phyloP scores from a whole-genome alignment of 2,888 invertebrate species.

The Chrysolina oricalcia region DNA sequence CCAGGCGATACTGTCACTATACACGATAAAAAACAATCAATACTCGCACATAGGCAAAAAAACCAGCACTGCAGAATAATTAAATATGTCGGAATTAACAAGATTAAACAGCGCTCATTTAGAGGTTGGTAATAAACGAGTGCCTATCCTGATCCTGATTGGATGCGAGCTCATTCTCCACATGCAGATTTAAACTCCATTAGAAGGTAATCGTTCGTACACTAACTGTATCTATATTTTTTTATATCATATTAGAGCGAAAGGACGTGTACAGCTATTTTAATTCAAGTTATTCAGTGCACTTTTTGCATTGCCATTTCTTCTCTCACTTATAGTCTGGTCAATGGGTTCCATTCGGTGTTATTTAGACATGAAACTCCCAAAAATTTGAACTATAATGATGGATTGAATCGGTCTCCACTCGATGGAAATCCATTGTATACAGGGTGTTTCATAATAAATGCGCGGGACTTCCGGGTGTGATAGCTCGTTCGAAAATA shows the following conservation, averaged over 20 bases:
- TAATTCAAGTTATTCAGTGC: constrained; percentile 63
- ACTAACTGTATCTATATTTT: constrained; percentile 61
- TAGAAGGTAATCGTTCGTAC: constrained; percentile 64
- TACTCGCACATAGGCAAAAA: neutral
- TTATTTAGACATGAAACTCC: too few species aligned
- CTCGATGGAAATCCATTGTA: too few species aligned
- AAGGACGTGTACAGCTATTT: constrained; percentile 62
- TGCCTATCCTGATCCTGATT: constrained; percentile 51
- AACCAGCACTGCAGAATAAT: neutral
- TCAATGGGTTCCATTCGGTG: too few species aligned
- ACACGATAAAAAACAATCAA: neutral
- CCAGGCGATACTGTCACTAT: neutral
- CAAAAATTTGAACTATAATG: too few species aligned
- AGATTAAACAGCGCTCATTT: constrained; percentile 51
- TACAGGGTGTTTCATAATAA: too few species aligned
- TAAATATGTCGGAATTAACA: constrained; percentile 4
- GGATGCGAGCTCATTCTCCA: constrained; percentile 55
- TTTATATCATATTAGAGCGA: constrained; percentile 53
- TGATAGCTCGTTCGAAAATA: too few species aligned
- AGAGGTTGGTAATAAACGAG: constrained; percentile 57
- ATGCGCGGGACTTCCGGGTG: too few species aligned
- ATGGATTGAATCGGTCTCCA: neutral
- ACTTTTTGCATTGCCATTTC: constrained; percentile 55
- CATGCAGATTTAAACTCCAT: constrained; percentile 65
- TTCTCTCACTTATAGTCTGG: constrained; percentile 47